These are phyloP conservation scores for Bicyclus anynana DNA, from an alignment of 1,140 invertebrate species.

Conservation along the genomic window DNA sequence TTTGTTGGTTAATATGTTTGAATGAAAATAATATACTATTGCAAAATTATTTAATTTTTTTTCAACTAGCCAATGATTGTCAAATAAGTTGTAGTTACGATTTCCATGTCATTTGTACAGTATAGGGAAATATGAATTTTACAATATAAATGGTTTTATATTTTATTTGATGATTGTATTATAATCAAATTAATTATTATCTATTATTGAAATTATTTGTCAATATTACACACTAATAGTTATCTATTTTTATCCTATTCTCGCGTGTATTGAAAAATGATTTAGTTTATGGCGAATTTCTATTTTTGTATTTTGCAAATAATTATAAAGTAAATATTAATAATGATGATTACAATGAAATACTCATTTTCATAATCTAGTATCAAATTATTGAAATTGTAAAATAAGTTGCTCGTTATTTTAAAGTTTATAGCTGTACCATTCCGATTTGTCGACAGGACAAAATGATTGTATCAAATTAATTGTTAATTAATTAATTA, in stretches of 20 bases:
- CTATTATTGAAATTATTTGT: not conserved
- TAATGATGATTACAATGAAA: constrained; percentile 3
- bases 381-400: not conserved
- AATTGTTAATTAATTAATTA: not conserved
- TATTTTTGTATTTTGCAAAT: constrained; percentile 24
- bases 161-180: not conserved
- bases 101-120: too few species aligned
- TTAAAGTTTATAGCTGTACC: not conserved
- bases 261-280: not conserved
- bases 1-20: not conserved
- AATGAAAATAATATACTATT: not conserved
- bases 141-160: too few species aligned
- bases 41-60: not conserved
- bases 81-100: too few species aligned
- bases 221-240: not conserved
- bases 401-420: not conserved
- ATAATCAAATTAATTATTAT: not conserved
- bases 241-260: constrained; percentile 6
- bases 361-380: constrained; percentile 18
- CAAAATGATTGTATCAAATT: not conserved
- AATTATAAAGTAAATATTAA: constrained; percentile 7
- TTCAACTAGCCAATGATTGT: too few species aligned
- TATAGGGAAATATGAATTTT: too few species aligned
- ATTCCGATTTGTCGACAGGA: not conserved
- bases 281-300: constrained; percentile 20